Evolutionary conservation across 37 sponge, comb jelly and placozoan species (phyloP).

Genomic region (Eunapius fragilis): DNA sequence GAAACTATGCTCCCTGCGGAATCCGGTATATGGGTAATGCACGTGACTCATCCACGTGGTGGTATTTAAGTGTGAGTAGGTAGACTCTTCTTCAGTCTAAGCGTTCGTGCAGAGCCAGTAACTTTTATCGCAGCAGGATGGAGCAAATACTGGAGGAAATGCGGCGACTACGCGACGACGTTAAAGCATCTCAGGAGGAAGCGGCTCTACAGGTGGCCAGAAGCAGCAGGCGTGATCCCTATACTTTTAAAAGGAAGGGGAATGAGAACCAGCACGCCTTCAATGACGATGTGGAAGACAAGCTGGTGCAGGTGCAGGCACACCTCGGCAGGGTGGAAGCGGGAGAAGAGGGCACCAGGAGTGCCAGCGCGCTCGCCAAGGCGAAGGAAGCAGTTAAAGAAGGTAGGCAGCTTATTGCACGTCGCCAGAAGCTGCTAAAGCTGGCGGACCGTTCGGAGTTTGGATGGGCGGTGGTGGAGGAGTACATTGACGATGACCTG

Average conservation of each 20-base stretch:
- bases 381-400: not conserved
- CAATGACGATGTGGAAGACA: constrained; percentile 1
- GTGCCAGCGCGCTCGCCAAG: not conserved
- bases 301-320: not conserved
- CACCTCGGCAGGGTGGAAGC: not conserved
- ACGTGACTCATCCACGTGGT: not conserved
- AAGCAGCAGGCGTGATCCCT: too few species aligned
- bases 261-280: too few species aligned
- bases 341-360: not conserved
- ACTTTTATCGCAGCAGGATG: not conserved
- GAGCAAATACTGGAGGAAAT: not conserved
- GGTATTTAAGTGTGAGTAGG: not conserved
- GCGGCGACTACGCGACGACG: not conserved
- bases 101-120: not conserved
- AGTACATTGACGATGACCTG: constrained; percentile 11
- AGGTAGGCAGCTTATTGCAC: constrained; percentile 1
- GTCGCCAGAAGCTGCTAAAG: constrained; percentile 9
- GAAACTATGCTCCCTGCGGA: not conserved
- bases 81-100: not conserved
- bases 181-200: too few species aligned
- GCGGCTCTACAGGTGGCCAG: too few species aligned
- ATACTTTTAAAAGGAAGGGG: too few species aligned
- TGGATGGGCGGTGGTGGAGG: constrained; percentile 2
- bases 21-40: not conserved
- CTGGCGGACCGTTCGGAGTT: constrained; percentile 14